A percentile compares a stretch with the other conserved stretches of the same genome.
These are phyloP conservation scores for Catharus bicknelli DNA, from an alignment of 2,113 vertebrate genomes.

Conservation along the genomic window DNA sequence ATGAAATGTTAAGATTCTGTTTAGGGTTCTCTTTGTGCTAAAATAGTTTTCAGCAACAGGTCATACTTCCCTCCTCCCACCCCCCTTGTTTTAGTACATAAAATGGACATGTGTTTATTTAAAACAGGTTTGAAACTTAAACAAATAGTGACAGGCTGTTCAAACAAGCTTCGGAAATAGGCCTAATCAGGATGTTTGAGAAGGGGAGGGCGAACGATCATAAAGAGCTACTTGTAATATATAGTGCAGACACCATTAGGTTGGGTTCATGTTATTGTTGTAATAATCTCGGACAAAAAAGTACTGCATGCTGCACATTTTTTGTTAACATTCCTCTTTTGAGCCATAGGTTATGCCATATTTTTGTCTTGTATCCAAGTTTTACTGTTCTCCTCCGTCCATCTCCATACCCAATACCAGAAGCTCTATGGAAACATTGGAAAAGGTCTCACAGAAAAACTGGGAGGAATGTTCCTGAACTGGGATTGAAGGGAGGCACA, in stretches of 20 bases:
- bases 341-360: background rate
- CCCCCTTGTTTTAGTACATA: slow-evolving; percentile 69
- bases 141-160: slow-evolving; percentile 81
- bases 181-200: slow-evolving; percentile 77
- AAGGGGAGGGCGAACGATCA: slow-evolving; percentile 63
- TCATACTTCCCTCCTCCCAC: background rate
- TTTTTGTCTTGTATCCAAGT: background rate
- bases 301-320: slow-evolving; percentile 33
- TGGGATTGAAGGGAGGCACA: background rate
- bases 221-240: slow-evolving; percentile 65
- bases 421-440: background rate
- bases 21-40: slow-evolving; percentile 40
- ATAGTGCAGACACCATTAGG: slow-evolving; percentile 40
- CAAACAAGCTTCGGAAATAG: slow-evolving; percentile 79
- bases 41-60: slow-evolving; percentile 12
- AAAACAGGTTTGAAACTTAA: slow-evolving; percentile 78
- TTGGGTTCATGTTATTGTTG: slow-evolving; percentile 45
- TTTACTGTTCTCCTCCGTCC: background rate
- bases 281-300: background rate
- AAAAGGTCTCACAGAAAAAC: background rate
- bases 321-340: slow-evolving; percentile 14
- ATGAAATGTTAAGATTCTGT: slow-evolving; percentile 7
- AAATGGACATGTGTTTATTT: slow-evolving; percentile 77
- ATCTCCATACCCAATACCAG: background rate
- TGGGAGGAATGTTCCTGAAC: background rate